Evolutionary conservation across 2,888 invertebrate genomes (phyloP), one percentile per base, ranked within the genome.

Genomic region (Eupeodes luniger): DNA sequence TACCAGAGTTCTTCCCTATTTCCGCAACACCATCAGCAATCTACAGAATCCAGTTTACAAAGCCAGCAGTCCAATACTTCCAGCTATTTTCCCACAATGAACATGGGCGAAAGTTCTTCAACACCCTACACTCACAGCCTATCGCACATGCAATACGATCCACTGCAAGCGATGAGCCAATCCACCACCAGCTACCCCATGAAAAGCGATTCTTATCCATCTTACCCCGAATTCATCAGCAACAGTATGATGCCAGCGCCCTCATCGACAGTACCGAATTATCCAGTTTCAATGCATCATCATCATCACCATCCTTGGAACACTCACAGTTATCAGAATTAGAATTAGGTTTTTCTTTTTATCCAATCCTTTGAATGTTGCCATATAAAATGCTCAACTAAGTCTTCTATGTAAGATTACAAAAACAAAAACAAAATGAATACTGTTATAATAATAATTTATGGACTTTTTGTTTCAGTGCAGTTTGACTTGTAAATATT

Each of bases 221-320:
- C 80, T 9, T 90, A 90, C 57, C 79, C 89, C 3, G 90, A 90
- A n/a, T 83, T 90, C 14, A 81, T 80, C 12, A 85, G 83, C 19
- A 89, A 89, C 27, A 75, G 83, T 27, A 89, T 89, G 69, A 83
- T 89, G 66, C 49, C 81, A 12, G 66, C 81, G 27, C 55, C 84
- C 27, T 80, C 89, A 53, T 57, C 89, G 36, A 47, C 79, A 44
- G 34, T 79, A 27, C n/a, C 85, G 53, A 85, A 87, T 72, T 87
- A 88, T 67, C 69, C 83, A n/a, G 78, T 81, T 44, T 64, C 81
- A 16, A 76, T 83, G 76, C 87, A 84, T 55, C 89, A 72, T 7
- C 72, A 87, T 66, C 88, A 72, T 47, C 70, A 70, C 44, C 72
- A 87, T 70, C 82, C 88, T 36, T 88, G 88, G 88, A 88, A 88